Percentiles rank a stretch among this genome's conserved stretches.
These are phyloP conservation scores for Tupaia tana DNA, from an alignment of 2,113 vertebrate genomes.

Conservation along the genomic window DNA sequence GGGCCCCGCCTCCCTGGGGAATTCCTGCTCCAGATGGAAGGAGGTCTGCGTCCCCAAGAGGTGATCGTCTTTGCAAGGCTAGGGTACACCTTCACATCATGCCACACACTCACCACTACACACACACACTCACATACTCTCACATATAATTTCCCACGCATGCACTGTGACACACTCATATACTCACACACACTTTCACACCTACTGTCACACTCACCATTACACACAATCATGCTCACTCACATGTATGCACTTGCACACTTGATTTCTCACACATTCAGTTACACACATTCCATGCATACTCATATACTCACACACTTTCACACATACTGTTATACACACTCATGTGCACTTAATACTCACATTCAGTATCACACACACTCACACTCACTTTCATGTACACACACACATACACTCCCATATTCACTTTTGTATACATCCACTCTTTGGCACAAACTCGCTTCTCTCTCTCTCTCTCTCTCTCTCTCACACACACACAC, in stretches of 20 bases:
- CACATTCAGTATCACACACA: too few species aligned
- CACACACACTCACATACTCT: background rate
- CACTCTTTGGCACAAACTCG: too few species aligned
- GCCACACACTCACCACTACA: background rate
- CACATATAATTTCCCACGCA: background rate
- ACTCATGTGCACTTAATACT: too few species aligned
- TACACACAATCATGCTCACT: background rate
- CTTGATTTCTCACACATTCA: background rate
- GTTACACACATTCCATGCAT: too few species aligned
- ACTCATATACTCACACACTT: too few species aligned
- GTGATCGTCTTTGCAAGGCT: slow-evolving; percentile 54
- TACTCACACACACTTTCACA: background rate
- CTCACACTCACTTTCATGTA: too few species aligned
- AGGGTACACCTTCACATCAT: slow-evolving; percentile 40
- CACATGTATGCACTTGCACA: background rate
- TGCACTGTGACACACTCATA: background rate
- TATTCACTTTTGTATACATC: too few species aligned
- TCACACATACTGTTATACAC: too few species aligned
- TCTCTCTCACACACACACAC: background rate
- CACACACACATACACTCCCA: too few species aligned
- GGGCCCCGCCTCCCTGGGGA: background rate
- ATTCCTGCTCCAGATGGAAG: background rate
- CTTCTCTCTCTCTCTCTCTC: too few species aligned
- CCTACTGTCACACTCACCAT: background rate
- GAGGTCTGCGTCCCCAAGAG: background rate